Evolutionary conservation across 2,797 vertebrate genomes (phyloP), one percentile per base, ranked within the genome.

Genomic region (Acipenser oxyrinchus): DNA sequence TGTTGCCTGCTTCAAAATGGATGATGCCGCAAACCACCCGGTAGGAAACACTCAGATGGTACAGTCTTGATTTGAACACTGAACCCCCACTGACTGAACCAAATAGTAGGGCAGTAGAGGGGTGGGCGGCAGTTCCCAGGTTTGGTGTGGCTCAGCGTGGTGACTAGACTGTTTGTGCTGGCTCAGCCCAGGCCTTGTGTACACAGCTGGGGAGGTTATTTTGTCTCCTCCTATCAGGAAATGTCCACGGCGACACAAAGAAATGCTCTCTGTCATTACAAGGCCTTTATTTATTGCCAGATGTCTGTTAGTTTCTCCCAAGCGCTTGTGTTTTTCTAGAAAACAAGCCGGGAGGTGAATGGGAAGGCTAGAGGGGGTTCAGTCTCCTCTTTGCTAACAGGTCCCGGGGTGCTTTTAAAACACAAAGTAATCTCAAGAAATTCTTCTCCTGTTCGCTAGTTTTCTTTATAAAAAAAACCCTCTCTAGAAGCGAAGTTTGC

Each of bases 191-290:
- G 66, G 57, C 74, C 82, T 75, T 88, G 83, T 88, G 82, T 82
- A 85, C 81, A 88, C 88, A 91, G 89, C 88, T 90, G 87, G 79
- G 79, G 76, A 85, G 78, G 77, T 76, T 71, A 85, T 88, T 85
- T 89, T 82, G 75, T 74, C 76, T 71, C 71, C 71, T 68, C 70
- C 18, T 52, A 73, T 82, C 78, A 80, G 78, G 76, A 85, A 85
- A 88, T 68, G 73, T 83, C 79, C 76, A 73, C 23, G 62, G 68
- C 74, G 75, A 71, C 71, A 82, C 79, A 80, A 80, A 83, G 78
- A 84, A 84, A 78, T 62, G 66, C 71, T 77, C 12, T 58, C 79
- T 80, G 73, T 80, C 76, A 75, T 79, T 83, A 77, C 70, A 51
- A 60, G 48, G 67, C 66, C 50, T 66, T 70, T 73, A 82, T 83